Percentiles rank a stretch among this genome's conserved stretches.
These are phyloP conservation scores for Motacilla alba DNA, from an alignment of 2,113 vertebrate genomes.

Conservation along the genomic window DNA sequence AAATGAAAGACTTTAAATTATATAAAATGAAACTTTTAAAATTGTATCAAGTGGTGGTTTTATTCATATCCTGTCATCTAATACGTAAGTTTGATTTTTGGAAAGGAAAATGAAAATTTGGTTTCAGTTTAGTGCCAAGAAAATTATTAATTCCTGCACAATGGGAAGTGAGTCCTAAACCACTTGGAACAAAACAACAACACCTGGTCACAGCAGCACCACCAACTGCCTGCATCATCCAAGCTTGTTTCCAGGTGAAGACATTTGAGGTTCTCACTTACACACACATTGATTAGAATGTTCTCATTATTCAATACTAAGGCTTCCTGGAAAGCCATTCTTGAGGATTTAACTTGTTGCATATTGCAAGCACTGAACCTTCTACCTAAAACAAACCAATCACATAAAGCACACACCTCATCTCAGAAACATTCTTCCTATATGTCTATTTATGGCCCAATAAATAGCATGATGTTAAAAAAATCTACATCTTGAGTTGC, in stretches of 20 bases:
- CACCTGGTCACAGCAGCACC: neutral
- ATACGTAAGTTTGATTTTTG: neutral
- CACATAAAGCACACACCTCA: neutral
- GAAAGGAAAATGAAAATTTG: neutral
- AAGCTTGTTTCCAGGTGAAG: neutral
- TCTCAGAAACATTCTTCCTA: neutral
- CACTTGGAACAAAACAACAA: neutral
- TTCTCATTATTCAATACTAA: neutral
- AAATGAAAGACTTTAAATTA: neutral
- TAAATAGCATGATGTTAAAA: neutral
- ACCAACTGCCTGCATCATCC: neutral
- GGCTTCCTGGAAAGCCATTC: neutral
- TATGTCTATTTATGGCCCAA: neutral
- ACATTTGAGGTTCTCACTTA: neutral
- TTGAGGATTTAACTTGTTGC: neutral
- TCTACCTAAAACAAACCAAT: neutral
- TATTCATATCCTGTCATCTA: neutral
- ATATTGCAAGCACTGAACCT: neutral
- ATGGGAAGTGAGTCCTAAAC: fast-evolving
- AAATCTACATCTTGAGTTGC: fast-evolving
- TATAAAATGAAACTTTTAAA: neutral
- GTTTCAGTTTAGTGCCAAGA: neutral
- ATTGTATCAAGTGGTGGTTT: neutral
- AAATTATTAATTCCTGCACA: neutral
- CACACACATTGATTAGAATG: neutral